phyloP scores from a whole-genome alignment of 1,140 invertebrate species.

The Heliothis virescens region DNA sequence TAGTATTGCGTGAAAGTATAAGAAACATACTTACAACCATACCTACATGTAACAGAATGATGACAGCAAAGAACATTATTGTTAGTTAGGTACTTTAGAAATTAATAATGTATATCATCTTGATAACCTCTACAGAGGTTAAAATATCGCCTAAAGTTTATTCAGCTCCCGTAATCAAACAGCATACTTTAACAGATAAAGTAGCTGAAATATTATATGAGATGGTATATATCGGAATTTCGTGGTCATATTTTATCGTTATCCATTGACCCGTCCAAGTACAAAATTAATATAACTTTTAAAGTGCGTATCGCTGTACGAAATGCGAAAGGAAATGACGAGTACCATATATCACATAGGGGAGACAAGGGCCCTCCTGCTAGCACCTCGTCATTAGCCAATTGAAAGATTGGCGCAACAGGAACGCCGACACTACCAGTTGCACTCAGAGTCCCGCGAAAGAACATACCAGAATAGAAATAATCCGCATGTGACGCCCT shows the following conservation, averaged over 20 bases:
- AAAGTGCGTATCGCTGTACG: slow-evolving; percentile 53
- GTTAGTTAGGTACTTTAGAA: too few relatives aligned
- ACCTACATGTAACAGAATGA: too few relatives aligned
- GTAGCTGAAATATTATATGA: not conserved
- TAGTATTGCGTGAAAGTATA: too few relatives aligned
- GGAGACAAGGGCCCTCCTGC: slow-evolving; percentile 75
- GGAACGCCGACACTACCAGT: slow-evolving; percentile 60
- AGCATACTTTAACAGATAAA: not conserved
- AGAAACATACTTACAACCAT: too few relatives aligned
- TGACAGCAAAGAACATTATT: too few relatives aligned
- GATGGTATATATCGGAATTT: not conserved
- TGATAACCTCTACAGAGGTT: not conserved
- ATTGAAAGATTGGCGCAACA: slow-evolving; percentile 73
- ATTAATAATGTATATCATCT: not conserved
- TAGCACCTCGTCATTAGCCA: slow-evolving; percentile 77
- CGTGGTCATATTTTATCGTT: slow-evolving; percentile 30
- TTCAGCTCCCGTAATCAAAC: not conserved
- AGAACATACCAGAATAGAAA: slow-evolving; percentile 53
- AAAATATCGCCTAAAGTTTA: not conserved
- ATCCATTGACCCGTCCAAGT: slow-evolving; percentile 37
- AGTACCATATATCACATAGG: slow-evolving; percentile 63
- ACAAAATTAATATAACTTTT: slow-evolving; percentile 49
- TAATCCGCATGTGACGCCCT: not conserved
- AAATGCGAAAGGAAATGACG: slow-evolving; percentile 76
- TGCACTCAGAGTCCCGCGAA: slow-evolving; percentile 55